Conservation (phyloP, 1,140 invertebrate species). For the Drosophila ananassae region DNA sequence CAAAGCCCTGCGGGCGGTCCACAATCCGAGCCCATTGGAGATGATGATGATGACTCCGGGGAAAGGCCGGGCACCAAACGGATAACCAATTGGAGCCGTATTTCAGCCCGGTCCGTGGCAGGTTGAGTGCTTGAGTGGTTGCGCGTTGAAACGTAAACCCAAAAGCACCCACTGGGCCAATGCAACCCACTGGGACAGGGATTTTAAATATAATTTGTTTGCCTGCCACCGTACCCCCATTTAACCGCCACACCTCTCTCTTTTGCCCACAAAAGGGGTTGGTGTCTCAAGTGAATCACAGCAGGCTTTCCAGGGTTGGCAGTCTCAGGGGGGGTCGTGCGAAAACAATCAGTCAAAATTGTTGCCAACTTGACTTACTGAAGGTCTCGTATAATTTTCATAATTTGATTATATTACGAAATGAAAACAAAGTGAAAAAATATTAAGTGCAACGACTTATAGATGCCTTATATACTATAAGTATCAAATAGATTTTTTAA, state of each 20-base stretch:
- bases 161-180: slow-evolving; percentile 51
- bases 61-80: slow-evolving; percentile 37
- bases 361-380: slow-evolving; percentile 74
- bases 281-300: slow-evolving; percentile 64
- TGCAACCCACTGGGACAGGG: slow-evolving; percentile 36
- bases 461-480: background rate
- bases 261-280: slow-evolving; percentile 61
- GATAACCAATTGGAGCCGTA: slow-evolving; percentile 72
- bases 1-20: slow-evolving; percentile 71
- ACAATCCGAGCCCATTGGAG: slow-evolving; percentile 27
- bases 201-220: slow-evolving; percentile 82
- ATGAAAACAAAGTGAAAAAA: slow-evolving; percentile 36
- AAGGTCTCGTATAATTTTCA: slow-evolving; percentile 74
- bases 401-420: slow-evolving; percentile 80
- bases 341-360: slow-evolving; percentile 80
- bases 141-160: slow-evolving; percentile 62
- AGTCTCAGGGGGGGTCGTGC: slow-evolving; percentile 41
- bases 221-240: slow-evolving; percentile 17
- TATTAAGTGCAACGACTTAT: background rate
- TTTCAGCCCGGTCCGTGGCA: slow-evolving; percentile 27
- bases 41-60: slow-evolving; percentile 45
- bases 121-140: slow-evolving; percentile 22
- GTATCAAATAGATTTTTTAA: no score
- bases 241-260: slow-evolving; percentile 7
- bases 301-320: slow-evolving; percentile 29